Percentiles rank a stretch among this genome's conserved stretches.
Evolutionary conservation across 2,113 vertebrate genomes (phyloP).

Genomic region (Misgurnus anguillicaudatus): DNA sequence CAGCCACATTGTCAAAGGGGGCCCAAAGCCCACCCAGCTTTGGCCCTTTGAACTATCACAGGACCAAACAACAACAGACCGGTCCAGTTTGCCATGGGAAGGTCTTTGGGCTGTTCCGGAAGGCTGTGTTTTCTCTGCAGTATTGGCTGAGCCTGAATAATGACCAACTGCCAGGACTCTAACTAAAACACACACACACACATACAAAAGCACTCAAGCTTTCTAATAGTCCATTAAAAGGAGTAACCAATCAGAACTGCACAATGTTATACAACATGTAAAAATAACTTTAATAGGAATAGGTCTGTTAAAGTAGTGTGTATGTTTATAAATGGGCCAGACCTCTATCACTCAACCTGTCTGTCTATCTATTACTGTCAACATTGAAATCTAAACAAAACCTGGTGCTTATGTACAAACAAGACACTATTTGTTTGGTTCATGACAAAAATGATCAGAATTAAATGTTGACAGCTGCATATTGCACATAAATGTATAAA

Average conservation of each 20-base stretch:
- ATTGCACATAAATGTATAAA: no score
- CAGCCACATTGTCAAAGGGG: neutral
- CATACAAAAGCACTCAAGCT: neutral
- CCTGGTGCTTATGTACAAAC: neutral
- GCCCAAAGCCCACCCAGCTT: neutral
- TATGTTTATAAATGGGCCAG: neutral
- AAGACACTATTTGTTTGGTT: neutral
- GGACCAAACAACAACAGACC: slow-evolving; percentile 55
- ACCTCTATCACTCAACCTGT: slow-evolving; percentile 10
- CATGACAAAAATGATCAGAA: neutral
- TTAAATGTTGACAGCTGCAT: neutral
- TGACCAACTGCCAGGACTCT: slow-evolving; percentile 67
- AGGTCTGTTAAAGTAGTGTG: neutral
- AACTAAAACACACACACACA: slow-evolving; percentile 2
- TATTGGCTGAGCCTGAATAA: slow-evolving; percentile 72
- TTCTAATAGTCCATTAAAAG: neutral
- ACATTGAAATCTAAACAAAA: neutral
- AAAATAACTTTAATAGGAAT: no score
- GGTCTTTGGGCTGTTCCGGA: slow-evolving; percentile 69
- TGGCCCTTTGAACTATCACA: neutral
- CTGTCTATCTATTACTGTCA: neutral
- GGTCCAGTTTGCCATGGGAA: slow-evolving; percentile 61
- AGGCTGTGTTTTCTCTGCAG: slow-evolving; percentile 68
- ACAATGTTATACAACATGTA: no score
- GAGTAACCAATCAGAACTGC: neutral